These are phyloP conservation scores for Mus spicilegus DNA, from an alignment of 2,113 vertebrate species.

Conservation along the genomic window DNA sequence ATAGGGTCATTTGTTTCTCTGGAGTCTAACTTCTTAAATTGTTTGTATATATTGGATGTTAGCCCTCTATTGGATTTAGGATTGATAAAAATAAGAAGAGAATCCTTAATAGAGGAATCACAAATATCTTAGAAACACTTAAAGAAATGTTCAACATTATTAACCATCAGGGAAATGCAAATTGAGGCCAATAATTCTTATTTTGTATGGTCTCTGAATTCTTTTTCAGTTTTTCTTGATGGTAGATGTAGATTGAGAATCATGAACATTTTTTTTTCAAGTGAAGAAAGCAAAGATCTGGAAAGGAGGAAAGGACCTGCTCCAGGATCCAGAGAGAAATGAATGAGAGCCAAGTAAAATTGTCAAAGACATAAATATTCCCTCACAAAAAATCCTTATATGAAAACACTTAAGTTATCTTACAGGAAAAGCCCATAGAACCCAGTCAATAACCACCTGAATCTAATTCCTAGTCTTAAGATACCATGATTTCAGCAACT, in stretches of 20 bases:
- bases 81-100: not conserved
- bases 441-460: not conserved
- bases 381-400: not conserved
- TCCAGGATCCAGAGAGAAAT: not conserved
- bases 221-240: not conserved
- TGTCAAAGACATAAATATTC: not conserved
- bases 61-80: too few relatives aligned
- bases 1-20: too few relatives aligned
- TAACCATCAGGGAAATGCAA: not conserved
- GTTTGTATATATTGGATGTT: too few relatives aligned
- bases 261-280: not conserved
- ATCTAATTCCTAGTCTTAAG: not conserved
- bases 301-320: not conserved
- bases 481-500: not conserved
- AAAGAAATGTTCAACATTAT: not conserved
- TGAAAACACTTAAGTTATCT: not conserved
- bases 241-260: not conserved
- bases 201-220: conserved; percentile 7
- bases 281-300: not conserved
- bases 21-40: too few relatives aligned
- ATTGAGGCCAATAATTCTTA: not conserved
- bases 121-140: not conserved
- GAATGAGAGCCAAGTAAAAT: not conserved
- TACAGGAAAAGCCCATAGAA: not conserved
- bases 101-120: not conserved